Conservation (phyloP, 2,888 invertebrate species). For the Hypsopygia costalis region DNA sequence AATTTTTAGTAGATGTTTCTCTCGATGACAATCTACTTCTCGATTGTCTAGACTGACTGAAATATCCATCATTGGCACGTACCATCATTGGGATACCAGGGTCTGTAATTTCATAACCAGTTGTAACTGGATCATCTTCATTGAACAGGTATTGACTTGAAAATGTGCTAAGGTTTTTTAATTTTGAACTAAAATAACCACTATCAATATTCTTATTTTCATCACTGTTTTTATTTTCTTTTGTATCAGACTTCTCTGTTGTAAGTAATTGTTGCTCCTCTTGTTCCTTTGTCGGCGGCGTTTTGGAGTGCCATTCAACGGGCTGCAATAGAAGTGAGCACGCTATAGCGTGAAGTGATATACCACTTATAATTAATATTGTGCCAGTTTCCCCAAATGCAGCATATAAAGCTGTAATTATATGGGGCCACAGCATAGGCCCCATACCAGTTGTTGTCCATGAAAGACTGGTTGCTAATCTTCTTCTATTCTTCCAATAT, state of each 20-base stretch:
- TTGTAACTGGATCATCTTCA: slow-evolving; percentile 81
- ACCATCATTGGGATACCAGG: slow-evolving; percentile 85
- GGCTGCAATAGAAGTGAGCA: slow-evolving; percentile 86
- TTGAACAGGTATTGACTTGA: slow-evolving; percentile 84
- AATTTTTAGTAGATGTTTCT: slow-evolving; percentile 64
- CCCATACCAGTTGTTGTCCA: slow-evolving; percentile 87
- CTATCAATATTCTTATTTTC: slow-evolving; percentile 45
- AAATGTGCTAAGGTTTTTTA: slow-evolving; percentile 69
- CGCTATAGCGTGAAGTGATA: slow-evolving; percentile 84
- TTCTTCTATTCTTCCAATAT: slow-evolving; percentile 85
- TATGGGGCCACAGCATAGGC: slow-evolving; percentile 86
- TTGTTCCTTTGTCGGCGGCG: slow-evolving; percentile 35
- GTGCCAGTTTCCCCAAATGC: slow-evolving; percentile 84
- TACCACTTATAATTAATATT: slow-evolving; percentile 83
- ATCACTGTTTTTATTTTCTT: slow-evolving; percentile 3
- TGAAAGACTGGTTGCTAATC: slow-evolving; percentile 85
- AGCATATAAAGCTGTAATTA: slow-evolving; percentile 83
- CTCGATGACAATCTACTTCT: slow-evolving; percentile 59
- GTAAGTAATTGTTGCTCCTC: slow-evolving; percentile 48
- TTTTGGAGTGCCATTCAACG: slow-evolving; percentile 85
- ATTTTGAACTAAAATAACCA: slow-evolving; percentile 63
- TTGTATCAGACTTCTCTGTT: slow-evolving; percentile 22
- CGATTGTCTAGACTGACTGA: slow-evolving; percentile 73
- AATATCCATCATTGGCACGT: slow-evolving; percentile 82
- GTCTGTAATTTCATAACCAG: slow-evolving; percentile 84